A percentile compares a stretch with the other conserved stretches of the same genome.
Evolutionary conservation across 2,797 vertebrate genomes (phyloP).

Genomic region (Tokudaia muenninki): DNA sequence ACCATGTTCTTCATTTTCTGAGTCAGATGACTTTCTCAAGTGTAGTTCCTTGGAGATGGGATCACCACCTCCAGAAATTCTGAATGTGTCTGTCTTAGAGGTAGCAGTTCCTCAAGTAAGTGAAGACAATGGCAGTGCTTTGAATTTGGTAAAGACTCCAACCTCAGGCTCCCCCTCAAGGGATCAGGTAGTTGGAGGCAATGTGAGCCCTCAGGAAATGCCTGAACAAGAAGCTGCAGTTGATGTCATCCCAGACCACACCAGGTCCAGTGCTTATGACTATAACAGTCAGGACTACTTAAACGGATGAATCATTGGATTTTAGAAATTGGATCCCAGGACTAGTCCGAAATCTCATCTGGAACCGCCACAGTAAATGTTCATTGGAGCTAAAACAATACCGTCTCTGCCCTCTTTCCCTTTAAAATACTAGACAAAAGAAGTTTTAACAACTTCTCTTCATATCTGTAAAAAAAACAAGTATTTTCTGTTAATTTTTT

Average conservation of each 20-base stretch:
- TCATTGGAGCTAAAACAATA: slow-evolving; percentile 71
- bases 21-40: slow-evolving; percentile 63
- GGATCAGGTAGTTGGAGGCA: slow-evolving; percentile 75
- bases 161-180: slow-evolving; percentile 68
- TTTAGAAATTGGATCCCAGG: slow-evolving; percentile 83
- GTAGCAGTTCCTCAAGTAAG: slow-evolving; percentile 71
- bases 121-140: slow-evolving; percentile 72
- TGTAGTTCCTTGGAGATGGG: slow-evolving; percentile 76
- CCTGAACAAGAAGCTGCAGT: slow-evolving; percentile 74
- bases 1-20: slow-evolving; percentile 79
- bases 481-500: slow-evolving; percentile 84
- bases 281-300: slow-evolving; percentile 71
- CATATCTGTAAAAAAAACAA: slow-evolving; percentile 85
- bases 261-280: slow-evolving; percentile 71
- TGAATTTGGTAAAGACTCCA: slow-evolving; percentile 70
- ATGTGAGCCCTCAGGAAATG: slow-evolving; percentile 71
- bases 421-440: slow-evolving; percentile 78
- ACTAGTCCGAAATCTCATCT: slow-evolving; percentile 84
- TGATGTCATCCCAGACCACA: slow-evolving; percentile 64
- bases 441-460: slow-evolving; percentile 84
- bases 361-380: slow-evolving; percentile 82
- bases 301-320: slow-evolving; percentile 75
- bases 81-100: slow-evolving; percentile 73
- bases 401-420: neutral
- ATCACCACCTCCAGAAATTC: slow-evolving; percentile 82